Evolutionary conservation across 2,797 vertebrate genomes (phyloP).

Genomic region (Danio choprae): DNA sequence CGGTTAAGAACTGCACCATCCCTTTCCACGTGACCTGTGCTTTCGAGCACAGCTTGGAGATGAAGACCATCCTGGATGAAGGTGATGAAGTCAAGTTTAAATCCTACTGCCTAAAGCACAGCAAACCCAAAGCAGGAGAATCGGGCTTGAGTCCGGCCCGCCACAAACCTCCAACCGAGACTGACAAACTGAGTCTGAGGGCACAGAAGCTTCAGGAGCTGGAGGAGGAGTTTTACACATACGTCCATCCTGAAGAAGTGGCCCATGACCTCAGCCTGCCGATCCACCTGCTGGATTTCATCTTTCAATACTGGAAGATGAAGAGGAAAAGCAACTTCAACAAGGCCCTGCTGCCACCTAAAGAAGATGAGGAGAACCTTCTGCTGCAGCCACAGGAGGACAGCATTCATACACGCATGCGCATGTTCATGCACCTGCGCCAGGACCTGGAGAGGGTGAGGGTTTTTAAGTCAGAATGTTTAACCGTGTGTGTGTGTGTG

Average conservation of each 20-base stretch:
- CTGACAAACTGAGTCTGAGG: slow-evolving; percentile 87
- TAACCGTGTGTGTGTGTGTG: no score
- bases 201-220: slow-evolving; percentile 94
- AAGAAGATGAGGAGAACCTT: slow-evolving; percentile 91
- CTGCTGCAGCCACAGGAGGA: slow-evolving; percentile 95
- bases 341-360: slow-evolving; percentile 93
- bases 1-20: slow-evolving; percentile 96
- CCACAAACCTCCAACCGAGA: slow-evolving; percentile 83
- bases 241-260: slow-evolving; percentile 87
- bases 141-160: slow-evolving; percentile 80
- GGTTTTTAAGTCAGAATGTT: not conserved
- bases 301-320: slow-evolving; percentile 98
- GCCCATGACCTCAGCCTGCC: slow-evolving; percentile 83
- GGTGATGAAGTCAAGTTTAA: slow-evolving; percentile 98
- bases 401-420: slow-evolving; percentile 97
- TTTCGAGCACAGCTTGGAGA: slow-evolving; percentile 96
- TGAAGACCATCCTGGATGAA: slow-evolving; percentile 98
- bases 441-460: slow-evolving; percentile 97
- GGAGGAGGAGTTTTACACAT: slow-evolving; percentile 92
- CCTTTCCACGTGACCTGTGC: slow-evolving; percentile 99
- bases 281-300: slow-evolving; percentile 85
- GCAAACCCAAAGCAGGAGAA: slow-evolving; percentile 86
- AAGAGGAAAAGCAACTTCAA: slow-evolving; percentile 96
- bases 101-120: slow-evolving; percentile 96
- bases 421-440: slow-evolving; percentile 99